Base-by-base conservation (phyloP, 2,888 invertebrate genomes). In the Zhengitettix transpicula region DNA sequence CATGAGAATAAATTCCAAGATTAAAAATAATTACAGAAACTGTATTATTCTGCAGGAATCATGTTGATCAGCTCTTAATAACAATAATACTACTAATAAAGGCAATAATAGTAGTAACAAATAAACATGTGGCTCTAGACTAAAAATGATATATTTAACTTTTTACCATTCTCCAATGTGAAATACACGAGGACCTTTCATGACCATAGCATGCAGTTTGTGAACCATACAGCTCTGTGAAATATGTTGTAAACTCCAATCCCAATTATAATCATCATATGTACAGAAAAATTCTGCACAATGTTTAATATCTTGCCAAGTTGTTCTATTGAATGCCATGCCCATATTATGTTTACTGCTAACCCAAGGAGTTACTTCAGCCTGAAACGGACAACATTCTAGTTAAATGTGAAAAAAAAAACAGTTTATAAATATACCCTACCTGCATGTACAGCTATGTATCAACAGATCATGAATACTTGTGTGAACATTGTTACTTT, bases 201-300 rank as follows among this genome's bases (percentile, higher is more conserved):
- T 86, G 66, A 94, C 83, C 77, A 97, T 86, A 1, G 94, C 89
- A 66, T 87, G 85, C 63, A 97, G 80, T 67, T 88, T 89, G 60
- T 78, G 77, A 0, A 80, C 79, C 61, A 89, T 78, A 68, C 89
- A 85, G 67, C 88, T 87, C 73, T 92, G 90, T 1, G 93, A 91
- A 58, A 95, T 80, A 71, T 93, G 89, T 65, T 95, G 85, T 65
- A 99, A 75, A 0, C 96, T 95, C 89, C 98, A 99, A 70, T 99
- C 98, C 98, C 98, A 99, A 72, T 99, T 99, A 74, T 99, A 99
- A 71, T 99, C 99, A 70, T 99, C 99, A 74, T 93, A 97, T 1
- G 85, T 83, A 74, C 98, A 99, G 73, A 98, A 99, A 69, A 87
- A 83, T 41, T 85, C 78, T 10, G 88, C 84, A 70, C 95, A 88